Evolutionary conservation across 2,113 vertebrate species (phyloP), one percentile per base, ranked within the genome.

Genomic region (Eubucco bourcierii): DNA sequence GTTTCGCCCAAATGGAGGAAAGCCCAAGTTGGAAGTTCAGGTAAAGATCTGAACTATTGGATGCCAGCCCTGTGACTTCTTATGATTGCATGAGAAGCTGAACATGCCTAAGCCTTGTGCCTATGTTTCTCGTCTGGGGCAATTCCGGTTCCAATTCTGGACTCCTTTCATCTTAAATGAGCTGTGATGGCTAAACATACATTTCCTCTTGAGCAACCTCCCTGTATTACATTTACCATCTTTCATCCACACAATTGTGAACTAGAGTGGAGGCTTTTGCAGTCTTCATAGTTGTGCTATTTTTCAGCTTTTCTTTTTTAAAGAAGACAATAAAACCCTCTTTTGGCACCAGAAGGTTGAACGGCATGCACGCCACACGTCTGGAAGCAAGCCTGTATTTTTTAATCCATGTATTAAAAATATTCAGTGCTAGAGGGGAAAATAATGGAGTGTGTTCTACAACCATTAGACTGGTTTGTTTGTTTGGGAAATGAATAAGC

Each of bases 401-500:
- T 96, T 93, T 86, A 90, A 87, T 78, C 67, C 84, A 7, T 85
- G 72, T 47, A 90, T 92, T 67, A 76, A 85, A 88, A 70, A 86
- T 68, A 92, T 85, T 85, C 78, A 37, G 25, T 94, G 84, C 75
- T n/a, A 16, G 78, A 92, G 86, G 81, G 52, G 53, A 86, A 96
- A 96, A 96, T 74, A 90, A 93, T 96, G 93, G 87, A 90, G 23
- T 9, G 66, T 37, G 74, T 93, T 95, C 94, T 61, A 31, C 1
- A 4, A 87, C 63, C 88, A 66, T 79, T 83, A 73, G 64, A 93
- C 60, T 31, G 39, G 80, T 95, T 90, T 74, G 80, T 95, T 96
- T 96, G 94, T 96, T 68, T 96, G 92, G 84, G 75, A 95, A 97
- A 96, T 90, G 95, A 97, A 97, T 94, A 94, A 94, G 93, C 88